Evolutionary conservation across 1,140 invertebrate genomes (phyloP).

Genomic region (Dolichoris vasculosae): DNA sequence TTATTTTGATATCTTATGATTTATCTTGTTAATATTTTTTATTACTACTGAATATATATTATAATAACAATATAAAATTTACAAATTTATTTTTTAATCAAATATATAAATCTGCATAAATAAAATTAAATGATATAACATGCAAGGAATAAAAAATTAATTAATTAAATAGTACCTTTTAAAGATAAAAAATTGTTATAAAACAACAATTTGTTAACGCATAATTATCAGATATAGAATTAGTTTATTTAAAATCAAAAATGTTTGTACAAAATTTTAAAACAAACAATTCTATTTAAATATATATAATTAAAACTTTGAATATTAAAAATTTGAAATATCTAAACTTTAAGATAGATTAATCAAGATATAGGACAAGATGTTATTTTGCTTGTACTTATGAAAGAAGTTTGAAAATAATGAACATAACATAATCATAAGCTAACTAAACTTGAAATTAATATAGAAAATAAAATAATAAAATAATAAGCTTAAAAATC

Average conservation of each 20-base stretch:
- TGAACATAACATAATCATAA: too few relatives aligned
- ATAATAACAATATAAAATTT: not conserved
- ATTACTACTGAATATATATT: not conserved
- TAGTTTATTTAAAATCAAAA: conserved; percentile 33
- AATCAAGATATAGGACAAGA: too few relatives aligned
- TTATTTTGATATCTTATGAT: conserved; percentile 20
- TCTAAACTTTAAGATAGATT: too few relatives aligned
- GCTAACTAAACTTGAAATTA: too few relatives aligned
- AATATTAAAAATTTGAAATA: too few relatives aligned
- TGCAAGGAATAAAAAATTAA: not conserved
- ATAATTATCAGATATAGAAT: conserved; percentile 35
- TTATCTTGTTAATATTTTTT: not conserved
- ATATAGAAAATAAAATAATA: too few relatives aligned
- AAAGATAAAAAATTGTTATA: conserved; percentile 12
- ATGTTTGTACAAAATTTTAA: not conserved
- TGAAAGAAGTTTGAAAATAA: too few relatives aligned
- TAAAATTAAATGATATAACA: not conserved
- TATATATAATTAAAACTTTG: too few relatives aligned
- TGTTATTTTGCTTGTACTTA: too few relatives aligned
- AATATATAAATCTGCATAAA: not conserved
- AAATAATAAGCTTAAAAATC: too few relatives aligned
- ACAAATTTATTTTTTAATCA: not conserved
- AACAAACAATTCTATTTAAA: too few relatives aligned
- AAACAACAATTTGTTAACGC: not conserved
- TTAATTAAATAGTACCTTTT: not conserved